A percentile compares a stretch with the other conserved stretches of the same genome.
These are phyloP conservation scores for Cydia fagiglandana DNA, from an alignment of 1,140 invertebrate genomes.

Conservation along the genomic window DNA sequence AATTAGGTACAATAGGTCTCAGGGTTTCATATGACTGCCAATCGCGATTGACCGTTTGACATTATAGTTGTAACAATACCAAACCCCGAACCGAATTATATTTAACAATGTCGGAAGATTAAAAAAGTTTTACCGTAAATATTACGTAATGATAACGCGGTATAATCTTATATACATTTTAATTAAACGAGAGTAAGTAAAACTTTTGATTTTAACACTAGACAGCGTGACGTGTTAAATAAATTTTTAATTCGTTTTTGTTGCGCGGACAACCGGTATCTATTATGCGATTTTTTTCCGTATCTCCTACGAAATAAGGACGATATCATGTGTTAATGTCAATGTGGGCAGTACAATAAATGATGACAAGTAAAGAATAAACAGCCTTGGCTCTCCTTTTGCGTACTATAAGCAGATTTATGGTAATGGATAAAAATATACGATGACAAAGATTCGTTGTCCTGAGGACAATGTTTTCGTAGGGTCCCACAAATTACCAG, in stretches of 20 bases:
- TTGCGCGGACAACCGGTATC: neutral
- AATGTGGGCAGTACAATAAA: conserved; percentile 12
- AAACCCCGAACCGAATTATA: no score
- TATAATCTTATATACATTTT: neutral
- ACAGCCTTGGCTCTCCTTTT: conserved; percentile 20
- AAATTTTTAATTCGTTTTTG: conserved; percentile 5
- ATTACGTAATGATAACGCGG: no score
- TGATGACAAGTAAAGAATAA: conserved; percentile 17
- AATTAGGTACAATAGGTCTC: no score
- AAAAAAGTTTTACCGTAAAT: no score
- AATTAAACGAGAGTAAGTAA: conserved; percentile 3
- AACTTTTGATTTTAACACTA: conserved; percentile 37
- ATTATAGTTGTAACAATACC: no score
- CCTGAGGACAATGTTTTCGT: neutral
- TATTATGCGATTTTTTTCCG: neutral
- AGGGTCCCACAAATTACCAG: no score
- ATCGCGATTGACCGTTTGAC: no score
- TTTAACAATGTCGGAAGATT: no score
- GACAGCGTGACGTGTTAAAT: conserved; percentile 29
- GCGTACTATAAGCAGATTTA: conserved; percentile 12
- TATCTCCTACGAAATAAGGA: neutral
- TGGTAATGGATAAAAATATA: conserved; percentile 23
- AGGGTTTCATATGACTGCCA: no score
- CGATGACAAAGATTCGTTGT: conserved; percentile 12
- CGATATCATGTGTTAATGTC: neutral